Percentiles rank a stretch among this genome's conserved stretches.
Evolutionary conservation across 2,113 vertebrate genomes (phyloP).

Genomic region (Motacilla tschutschensis): DNA sequence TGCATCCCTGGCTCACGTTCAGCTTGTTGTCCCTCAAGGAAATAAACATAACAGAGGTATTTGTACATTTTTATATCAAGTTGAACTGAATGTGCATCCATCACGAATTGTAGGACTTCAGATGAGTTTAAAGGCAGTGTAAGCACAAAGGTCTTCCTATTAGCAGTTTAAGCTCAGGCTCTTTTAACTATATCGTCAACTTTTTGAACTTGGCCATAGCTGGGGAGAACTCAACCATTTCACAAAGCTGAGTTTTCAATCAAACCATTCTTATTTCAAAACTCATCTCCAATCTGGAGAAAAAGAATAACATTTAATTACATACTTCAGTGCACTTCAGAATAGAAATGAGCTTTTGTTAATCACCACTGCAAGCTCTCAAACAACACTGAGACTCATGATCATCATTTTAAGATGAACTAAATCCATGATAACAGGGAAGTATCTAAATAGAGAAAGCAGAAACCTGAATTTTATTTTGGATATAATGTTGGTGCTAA

Average conservation of each 20-base stretch:
- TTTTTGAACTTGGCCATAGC: not conserved
- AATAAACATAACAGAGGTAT: not conserved
- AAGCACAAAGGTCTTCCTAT: not conserved
- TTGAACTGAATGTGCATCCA: not conserved
- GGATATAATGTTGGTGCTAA: not conserved
- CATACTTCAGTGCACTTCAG: conserved; percentile 62
- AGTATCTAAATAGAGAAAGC: not conserved
- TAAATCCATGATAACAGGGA: conserved; percentile 5
- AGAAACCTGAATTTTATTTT: not conserved
- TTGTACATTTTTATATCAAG: not conserved
- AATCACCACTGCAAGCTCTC: conserved; percentile 44
- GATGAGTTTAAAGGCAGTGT: not conserved
- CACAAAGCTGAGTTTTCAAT: conserved; percentile 44
- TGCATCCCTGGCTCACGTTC: not conserved
- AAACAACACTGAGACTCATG: conserved; percentile 43
- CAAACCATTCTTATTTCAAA: conserved; percentile 49
- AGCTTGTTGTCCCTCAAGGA: not conserved
- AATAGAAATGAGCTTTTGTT: conserved; percentile 48
- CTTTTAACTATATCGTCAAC: not conserved
- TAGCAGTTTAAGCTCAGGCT: not conserved
- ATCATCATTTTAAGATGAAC: conserved; percentile 43
- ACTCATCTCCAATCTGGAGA: not conserved
- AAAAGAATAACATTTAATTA: conserved; percentile 59
- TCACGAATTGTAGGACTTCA: not conserved
- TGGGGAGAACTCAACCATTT: conserved; percentile 8